phyloP scores from a whole-genome alignment of 1,140 invertebrate species.

The Meloidogyne floridensis region DNA sequence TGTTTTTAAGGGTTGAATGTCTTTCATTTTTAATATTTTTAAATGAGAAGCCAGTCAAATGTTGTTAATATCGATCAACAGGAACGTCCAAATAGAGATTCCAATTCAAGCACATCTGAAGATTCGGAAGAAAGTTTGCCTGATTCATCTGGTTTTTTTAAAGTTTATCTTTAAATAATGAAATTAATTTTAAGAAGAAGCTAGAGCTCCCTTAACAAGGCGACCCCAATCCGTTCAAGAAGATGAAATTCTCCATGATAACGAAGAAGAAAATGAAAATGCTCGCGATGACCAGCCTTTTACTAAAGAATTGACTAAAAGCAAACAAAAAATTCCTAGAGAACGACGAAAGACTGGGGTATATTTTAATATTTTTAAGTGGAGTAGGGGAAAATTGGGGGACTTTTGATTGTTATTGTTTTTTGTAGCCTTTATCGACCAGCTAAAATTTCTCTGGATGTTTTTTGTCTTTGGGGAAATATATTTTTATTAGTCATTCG shows the following conservation, averaged over 20 bases:
- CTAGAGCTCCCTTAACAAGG: conserved; percentile 14
- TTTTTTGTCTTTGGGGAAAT: no score
- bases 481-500: no score
- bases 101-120: conserved; percentile 27
- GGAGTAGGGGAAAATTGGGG: no score
- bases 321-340: not conserved
- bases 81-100: not conserved
- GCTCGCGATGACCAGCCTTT: not conserved
- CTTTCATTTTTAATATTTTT: not conserved
- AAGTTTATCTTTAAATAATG: not conserved
- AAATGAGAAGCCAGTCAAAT: not conserved
- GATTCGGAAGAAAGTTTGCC: conserved; percentile 32
- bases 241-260: not conserved
- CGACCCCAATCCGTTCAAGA: conserved; percentile 2
- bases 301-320: not conserved
- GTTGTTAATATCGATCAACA: not conserved
- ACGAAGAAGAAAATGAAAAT: not conserved
- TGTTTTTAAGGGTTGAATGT: not conserved
- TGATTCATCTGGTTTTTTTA: conserved; percentile 25
- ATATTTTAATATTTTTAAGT: not conserved
- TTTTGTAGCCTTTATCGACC: no score
- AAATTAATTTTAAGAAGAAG: not conserved
- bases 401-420: no score
- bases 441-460: no score
- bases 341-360: conserved; percentile 25